phyloP scores from a whole-genome alignment of 2,113 vertebrate genomes.

The Nannobrachium achirus region DNA sequence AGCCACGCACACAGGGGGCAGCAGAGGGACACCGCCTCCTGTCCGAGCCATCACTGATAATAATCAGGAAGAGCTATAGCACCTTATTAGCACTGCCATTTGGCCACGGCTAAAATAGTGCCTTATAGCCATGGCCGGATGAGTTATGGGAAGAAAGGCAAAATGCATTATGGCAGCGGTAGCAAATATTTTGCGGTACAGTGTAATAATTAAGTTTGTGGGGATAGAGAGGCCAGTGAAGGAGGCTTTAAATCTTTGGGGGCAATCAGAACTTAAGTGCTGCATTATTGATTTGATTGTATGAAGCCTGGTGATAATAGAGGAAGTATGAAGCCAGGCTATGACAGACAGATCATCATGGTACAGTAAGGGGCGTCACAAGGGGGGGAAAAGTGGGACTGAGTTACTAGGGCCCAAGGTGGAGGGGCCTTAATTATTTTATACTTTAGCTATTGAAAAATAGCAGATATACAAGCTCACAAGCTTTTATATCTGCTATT shows the following conservation, averaged over 20 bases:
- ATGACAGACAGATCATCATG: slow-evolving; percentile 33
- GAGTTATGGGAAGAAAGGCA: slow-evolving; percentile 57
- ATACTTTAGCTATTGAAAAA: no score
- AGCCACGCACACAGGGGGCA: slow-evolving; percentile 57
- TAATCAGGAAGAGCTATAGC: slow-evolving; percentile 74
- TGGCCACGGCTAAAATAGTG: slow-evolving; percentile 65
- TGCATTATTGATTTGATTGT: slow-evolving; percentile 71
- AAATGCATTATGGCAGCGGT: slow-evolving; percentile 41
- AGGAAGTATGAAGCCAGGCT: slow-evolving; percentile 34
- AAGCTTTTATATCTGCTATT: no score
- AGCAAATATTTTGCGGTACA: slow-evolving; percentile 49
- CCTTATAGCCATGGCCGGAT: slow-evolving; percentile 62
- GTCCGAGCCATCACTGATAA: slow-evolving; percentile 76
- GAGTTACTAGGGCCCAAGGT: no score
- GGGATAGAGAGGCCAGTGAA: slow-evolving; percentile 36
- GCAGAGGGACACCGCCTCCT: slow-evolving; percentile 68
- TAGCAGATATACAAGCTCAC: no score
- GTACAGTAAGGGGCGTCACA: slow-evolving; percentile 25
- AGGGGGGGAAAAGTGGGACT: no score
- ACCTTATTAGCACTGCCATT: slow-evolving; percentile 69
- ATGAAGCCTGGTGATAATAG: slow-evolving; percentile 66
- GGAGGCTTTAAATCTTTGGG: slow-evolving; percentile 64
- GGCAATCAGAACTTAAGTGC: slow-evolving; percentile 49
- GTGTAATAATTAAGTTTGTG: slow-evolving; percentile 54
- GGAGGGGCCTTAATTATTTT: no score